phyloP scores from a whole-genome alignment of 2,888 invertebrate species.

The Tiliacea aurago region DNA sequence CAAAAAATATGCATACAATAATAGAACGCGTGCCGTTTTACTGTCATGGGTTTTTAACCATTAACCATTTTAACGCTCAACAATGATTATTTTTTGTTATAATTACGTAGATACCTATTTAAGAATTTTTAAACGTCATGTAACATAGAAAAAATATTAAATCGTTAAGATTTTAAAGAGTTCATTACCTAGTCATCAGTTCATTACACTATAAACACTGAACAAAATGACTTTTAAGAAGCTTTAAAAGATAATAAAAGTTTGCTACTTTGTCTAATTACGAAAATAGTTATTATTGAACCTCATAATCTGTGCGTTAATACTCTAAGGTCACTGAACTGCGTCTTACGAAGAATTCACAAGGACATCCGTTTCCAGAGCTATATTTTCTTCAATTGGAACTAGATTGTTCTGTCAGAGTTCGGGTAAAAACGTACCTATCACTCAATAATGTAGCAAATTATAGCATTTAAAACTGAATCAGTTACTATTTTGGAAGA shows the following conservation, averaged over 20 bases:
- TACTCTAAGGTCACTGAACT: slow-evolving; percentile 44
- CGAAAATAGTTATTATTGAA: not conserved
- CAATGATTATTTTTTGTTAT: slow-evolving; percentile 30
- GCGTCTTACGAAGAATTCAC: slow-evolving; percentile 5
- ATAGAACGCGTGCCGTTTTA: slow-evolving; percentile 28
- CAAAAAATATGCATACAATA: slow-evolving; percentile 44
- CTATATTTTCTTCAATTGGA: slow-evolving; percentile 1
- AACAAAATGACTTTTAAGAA: slow-evolving; percentile 6
- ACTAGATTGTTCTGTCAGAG: not conserved
- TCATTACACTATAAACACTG: slow-evolving; percentile 3
- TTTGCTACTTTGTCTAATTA: not conserved
- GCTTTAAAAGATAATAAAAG: not conserved
- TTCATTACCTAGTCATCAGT: slow-evolving; percentile 2
- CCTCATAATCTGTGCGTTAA: slow-evolving; percentile 21
- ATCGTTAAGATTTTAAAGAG: not conserved
- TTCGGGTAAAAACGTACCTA: slow-evolving; percentile 1
- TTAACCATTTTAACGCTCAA: slow-evolving; percentile 21
- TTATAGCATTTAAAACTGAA: not conserved
- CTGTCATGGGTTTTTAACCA: slow-evolving; percentile 43
- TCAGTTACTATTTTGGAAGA: slow-evolving; percentile 1
- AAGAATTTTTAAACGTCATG: slow-evolving; percentile 15
- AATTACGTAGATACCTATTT: slow-evolving; percentile 12
- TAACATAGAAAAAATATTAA: not conserved
- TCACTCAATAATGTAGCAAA: not conserved
- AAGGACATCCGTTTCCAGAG: slow-evolving; percentile 34